Evolutionary conservation across 2,797 vertebrate species (phyloP).

Genomic region (Saxicola maurus): DNA sequence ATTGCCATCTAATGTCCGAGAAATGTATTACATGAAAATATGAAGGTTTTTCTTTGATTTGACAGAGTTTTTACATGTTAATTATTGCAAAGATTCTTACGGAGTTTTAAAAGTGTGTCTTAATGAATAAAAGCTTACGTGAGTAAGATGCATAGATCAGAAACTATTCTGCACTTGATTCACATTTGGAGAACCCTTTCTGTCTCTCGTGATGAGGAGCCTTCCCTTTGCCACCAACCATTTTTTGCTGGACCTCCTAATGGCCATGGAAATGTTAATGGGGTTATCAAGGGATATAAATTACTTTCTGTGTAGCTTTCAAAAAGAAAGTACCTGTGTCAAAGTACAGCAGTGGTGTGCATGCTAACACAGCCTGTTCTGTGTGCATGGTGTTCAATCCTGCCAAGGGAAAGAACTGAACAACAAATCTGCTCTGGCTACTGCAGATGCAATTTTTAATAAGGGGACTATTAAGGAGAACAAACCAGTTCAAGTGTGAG

Average conservation of each 20-base stretch:
- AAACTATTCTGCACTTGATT: constrained; percentile 2
- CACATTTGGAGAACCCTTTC: background rate
- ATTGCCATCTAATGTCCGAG: constrained; percentile 67
- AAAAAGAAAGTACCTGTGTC: background rate
- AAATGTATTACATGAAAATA: constrained; percentile 64
- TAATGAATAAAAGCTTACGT: background rate
- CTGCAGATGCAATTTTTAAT: rapidly evolving
- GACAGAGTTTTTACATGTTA: constrained; percentile 13
- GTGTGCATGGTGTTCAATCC: background rate
- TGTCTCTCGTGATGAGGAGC: background rate
- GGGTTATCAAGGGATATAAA: background rate
- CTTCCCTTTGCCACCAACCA: rapidly evolving
- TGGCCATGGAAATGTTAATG: background rate
- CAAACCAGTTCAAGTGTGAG: background rate
- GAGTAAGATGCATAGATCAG: constrained; percentile 12
- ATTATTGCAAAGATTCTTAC: constrained; percentile 19
- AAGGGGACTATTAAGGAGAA: background rate
- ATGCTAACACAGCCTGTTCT: background rate
- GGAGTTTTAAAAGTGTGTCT: constrained; percentile 19
- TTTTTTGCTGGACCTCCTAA: background rate
- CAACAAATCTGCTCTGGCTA: background rate
- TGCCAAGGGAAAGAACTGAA: background rate
- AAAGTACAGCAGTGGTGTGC: background rate
- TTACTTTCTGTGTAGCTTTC: background rate
- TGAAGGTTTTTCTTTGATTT: constrained; percentile 44